phyloP scores from a whole-genome alignment of 2,888 invertebrate species.

The Campaea margaritaria region DNA sequence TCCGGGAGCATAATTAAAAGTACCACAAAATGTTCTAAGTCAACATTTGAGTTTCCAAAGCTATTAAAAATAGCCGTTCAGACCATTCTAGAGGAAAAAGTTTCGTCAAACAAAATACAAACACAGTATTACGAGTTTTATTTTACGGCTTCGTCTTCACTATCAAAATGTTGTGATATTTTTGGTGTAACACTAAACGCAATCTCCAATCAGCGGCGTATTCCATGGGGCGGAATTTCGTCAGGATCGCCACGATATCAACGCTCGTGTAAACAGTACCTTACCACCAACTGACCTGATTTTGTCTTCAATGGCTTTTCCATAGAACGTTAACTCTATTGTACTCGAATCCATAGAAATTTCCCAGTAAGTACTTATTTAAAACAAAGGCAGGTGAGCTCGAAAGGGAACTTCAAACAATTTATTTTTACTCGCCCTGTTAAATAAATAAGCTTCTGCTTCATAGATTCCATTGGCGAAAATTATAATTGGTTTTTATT shows the following conservation, averaged over 20 bases:
- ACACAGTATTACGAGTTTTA: too few relatives aligned
- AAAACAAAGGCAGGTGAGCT: background rate
- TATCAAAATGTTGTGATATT: too few relatives aligned
- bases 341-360: background rate
- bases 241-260: too few relatives aligned
- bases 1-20: too few relatives aligned
- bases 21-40: too few relatives aligned
- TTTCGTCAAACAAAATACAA: too few relatives aligned
- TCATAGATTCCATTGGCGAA: background rate
- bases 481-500: background rate
- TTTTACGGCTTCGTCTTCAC: too few relatives aligned
- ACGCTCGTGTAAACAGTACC: background rate
- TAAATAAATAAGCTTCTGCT: slow-evolving; percentile 1
- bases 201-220: background rate
- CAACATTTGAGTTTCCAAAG: too few relatives aligned
- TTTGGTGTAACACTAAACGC: too few relatives aligned
- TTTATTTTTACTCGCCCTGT: background rate
- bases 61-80: too few relatives aligned
- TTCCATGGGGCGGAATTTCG: background rate
- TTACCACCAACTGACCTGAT: background rate
- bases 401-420: background rate
- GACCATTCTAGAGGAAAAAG: too few relatives aligned
- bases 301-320: background rate
- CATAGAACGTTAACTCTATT: background rate
- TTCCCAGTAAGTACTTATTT: background rate